phyloP scores from a whole-genome alignment of 2,797 vertebrate species.

The Psittacula echo region DNA sequence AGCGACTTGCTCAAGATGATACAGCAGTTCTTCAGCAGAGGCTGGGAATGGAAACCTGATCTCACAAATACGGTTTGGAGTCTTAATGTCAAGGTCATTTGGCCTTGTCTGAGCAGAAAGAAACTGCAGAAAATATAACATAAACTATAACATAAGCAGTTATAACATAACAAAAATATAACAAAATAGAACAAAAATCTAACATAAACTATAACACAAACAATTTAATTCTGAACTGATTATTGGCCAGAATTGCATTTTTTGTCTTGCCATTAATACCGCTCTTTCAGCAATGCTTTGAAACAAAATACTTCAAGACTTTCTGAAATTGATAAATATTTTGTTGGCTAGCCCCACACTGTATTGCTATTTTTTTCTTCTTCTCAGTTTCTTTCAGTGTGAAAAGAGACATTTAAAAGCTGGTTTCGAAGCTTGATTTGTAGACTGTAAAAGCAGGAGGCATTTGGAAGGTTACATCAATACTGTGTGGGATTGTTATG shows the following conservation, averaged over 20 bases:
- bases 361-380: not conserved
- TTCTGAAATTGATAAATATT: not conserved
- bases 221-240: not conserved
- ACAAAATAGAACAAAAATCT: too few species aligned
- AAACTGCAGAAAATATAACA: not conserved
- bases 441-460: not conserved
- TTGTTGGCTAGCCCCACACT: not conserved
- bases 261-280: not conserved
- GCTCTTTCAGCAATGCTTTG: not conserved
- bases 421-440: not conserved
- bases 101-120: not conserved
- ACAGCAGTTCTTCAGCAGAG: not conserved
- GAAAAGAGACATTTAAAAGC: not conserved
- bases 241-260: not conserved
- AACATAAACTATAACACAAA: too few species aligned
- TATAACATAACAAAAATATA: too few species aligned
- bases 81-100: constrained; percentile 17
- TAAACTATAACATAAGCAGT: not conserved
- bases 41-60: not conserved
- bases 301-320: not conserved
- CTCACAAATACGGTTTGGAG: not conserved
- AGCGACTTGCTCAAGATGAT: not conserved
- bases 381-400: not conserved
- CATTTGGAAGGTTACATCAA: not conserved
- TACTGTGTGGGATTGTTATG: not conserved